Base-by-base conservation (phyloP, 1,140 invertebrate species). In the Luehdorfia chinensis region DNA sequence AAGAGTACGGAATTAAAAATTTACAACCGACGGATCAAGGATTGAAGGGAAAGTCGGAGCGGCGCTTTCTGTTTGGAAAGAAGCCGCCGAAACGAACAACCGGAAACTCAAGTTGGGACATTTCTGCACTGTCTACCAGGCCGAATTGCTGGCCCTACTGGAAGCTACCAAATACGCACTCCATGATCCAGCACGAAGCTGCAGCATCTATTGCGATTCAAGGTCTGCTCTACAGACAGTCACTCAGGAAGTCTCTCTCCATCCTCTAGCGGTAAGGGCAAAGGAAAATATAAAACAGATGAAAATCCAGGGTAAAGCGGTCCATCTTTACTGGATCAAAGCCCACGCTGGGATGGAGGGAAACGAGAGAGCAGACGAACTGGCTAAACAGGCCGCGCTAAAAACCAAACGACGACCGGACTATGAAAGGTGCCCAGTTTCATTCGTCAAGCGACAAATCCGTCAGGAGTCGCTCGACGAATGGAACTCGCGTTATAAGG, bases 211-310 rank as follows among this genome's bases (percentile, higher is more conserved):
- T n/a, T n/a, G 56, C 37, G 53, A 64, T 39, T 59, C 61, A 0
- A 56, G 28, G 31, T 44, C 57, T 7, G 54, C 57, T 2, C 55
- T 60, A 0, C 43, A 53, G 11, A 41, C 51, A 0, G 9, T 62
- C 9, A 30, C 4, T 2, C 7, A 27, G 4, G 32, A 49, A 21
- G 5, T 16, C n/a, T 39, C 4, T 25, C 19, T 36, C 9, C 51
- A 55, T 32, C 48, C 49, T 13, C 36, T 58, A 11, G 52, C 49
- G 19, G 47, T 53, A 1, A 14, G 52, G 41, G 7, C 39, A 0
- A 19, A 52, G 13, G 13, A 50, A 0, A 41, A 46, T 25, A 0
- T 59, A 1, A 39, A 6, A 19, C 15, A 2, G 0, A 0, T 4
- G 1, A 8, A 5, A 1, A n/a, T 16, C 13, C 47, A 62, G 11